Evolutionary conservation across 2,888 invertebrate genomes (phyloP).

Genomic region (Octonoba sinensis): DNA sequence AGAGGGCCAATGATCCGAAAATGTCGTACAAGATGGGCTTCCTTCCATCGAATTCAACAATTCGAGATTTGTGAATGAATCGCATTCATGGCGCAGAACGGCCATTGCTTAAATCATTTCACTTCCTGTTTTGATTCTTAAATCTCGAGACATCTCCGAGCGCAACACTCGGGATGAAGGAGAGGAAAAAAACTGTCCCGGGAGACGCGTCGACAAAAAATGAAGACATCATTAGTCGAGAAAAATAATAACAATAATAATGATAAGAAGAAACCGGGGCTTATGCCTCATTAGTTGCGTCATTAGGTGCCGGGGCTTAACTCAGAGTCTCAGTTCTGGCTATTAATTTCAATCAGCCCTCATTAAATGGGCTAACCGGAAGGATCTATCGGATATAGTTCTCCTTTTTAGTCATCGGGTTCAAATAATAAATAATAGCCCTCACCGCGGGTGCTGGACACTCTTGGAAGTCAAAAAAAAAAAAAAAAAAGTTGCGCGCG

Average conservation of each 20-base stretch:
- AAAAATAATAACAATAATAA: constrained; percentile 58
- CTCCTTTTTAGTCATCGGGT: constrained; percentile 62
- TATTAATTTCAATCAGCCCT: constrained; percentile 64
- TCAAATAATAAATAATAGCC: constrained; percentile 58
- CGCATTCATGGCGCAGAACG: not conserved
- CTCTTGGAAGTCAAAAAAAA: not conserved
- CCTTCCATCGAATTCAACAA: too few species aligned
- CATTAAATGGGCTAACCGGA: constrained; percentile 60
- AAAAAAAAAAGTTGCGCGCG: constrained; percentile 5
- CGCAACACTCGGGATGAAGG: constrained; percentile 1
- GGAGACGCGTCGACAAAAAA: constrained; percentile 34
- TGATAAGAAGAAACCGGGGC: constrained; percentile 41
- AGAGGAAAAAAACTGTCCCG: constrained; percentile 4
- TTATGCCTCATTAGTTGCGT: constrained; percentile 61
- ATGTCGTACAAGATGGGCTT: too few species aligned
- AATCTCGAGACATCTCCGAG: not conserved
- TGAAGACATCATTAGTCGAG: constrained; percentile 58
- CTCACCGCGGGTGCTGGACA: constrained; percentile 28
- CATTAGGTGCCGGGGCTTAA: constrained; percentile 60
- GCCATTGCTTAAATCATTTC: not conserved
- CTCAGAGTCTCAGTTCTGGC: constrained; percentile 53
- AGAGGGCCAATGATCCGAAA: too few species aligned
- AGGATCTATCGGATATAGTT: constrained; percentile 53
- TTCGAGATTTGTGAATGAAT: too few species aligned
- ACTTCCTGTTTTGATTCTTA: constrained; percentile 1